Base-by-base conservation (phyloP, 2,797 vertebrate genomes). In the Sebastolobus alascanus region DNA sequence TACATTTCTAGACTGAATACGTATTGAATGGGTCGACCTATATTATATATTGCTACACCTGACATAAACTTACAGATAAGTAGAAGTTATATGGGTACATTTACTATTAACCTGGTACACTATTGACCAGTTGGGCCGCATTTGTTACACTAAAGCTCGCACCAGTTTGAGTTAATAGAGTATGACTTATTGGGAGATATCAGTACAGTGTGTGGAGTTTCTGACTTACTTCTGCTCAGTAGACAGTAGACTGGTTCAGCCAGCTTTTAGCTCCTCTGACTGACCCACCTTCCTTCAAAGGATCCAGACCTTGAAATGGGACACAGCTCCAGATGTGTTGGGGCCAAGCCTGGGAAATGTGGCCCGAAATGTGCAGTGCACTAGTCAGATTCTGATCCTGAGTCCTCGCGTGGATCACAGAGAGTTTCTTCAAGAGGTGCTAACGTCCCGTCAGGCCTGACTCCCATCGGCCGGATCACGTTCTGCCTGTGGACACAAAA, bases 381-480 rank as follows among this genome's bases (percentile, higher is more conserved):
- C 95, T 95, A 98, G 94, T 99, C 98, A 16, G 98, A 98, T 87
- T 96, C 98, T 0, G 98, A 99, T 84, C 94, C 96, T 10, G 96
- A 96, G 90, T 97, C 95, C 71, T 92, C 93, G 35, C 85, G 85
- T 71, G 95, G 96, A 74, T 95, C 94, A 71, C 83, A 94, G 66
- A 98, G 93, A 2, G 97, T 95, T 88, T 98, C 97, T 90, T 97
- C 97, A 86, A 99, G 96, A 87, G 98, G 98, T 6, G 97, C 97
- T 92, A 99, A 95, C 54, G 98, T 97, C 80, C 98, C 98, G 8
- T 99, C 98, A 3, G 96, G 96, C 88, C 95, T 96, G 83, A 99
- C 97, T 68, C 97, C 97, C 98, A 99, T 98, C 35, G 99, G 98
- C 68, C 96, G 97, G 91, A 99, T 98, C 88, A 99, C 91, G 85